Percentiles rank a stretch among this genome's conserved stretches.
These are phyloP conservation scores for Erinaceus europaeus DNA, from an alignment of 2,113 vertebrate species.

Conservation along the genomic window DNA sequence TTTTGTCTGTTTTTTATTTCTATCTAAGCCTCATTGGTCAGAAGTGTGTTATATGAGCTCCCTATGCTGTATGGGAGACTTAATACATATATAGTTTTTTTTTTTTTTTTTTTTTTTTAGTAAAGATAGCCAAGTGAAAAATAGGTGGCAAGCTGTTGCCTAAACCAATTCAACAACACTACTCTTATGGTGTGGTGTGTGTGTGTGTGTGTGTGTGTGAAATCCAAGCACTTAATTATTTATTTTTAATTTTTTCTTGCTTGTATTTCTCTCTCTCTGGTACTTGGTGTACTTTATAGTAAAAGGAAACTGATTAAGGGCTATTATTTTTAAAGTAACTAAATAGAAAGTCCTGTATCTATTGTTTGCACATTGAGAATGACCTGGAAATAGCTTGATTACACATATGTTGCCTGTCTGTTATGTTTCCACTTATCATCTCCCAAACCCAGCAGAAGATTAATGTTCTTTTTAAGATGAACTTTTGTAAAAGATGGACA, in stretches of 20 bases:
- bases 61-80: not conserved
- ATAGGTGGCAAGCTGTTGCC: not conserved
- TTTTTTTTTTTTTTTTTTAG: not conserved
- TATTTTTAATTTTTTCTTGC: not conserved
- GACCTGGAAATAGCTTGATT: not conserved
- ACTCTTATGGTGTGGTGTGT: not conserved
- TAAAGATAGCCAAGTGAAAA: not conserved
- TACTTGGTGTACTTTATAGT: not conserved
- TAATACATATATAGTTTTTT: not conserved
- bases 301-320: not conserved
- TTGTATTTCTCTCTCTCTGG: not conserved
- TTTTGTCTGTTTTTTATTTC: not conserved
- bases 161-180: not conserved
- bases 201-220: no score
- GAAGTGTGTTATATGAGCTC: not conserved
- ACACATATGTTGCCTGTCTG: not conserved
- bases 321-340: slow-evolving; percentile 5
- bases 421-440: not conserved
- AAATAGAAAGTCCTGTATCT: not conserved
- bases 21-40: not conserved
- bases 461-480: not conserved
- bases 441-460: not conserved
- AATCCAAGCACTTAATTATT: not conserved
- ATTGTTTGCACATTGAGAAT: not conserved
- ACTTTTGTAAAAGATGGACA: not conserved